A percentile compares a stretch with the other conserved stretches of the same genome.
Conservation (phyloP, 2,797 vertebrate genomes). For the Pseudochirops cupreus region DNA sequence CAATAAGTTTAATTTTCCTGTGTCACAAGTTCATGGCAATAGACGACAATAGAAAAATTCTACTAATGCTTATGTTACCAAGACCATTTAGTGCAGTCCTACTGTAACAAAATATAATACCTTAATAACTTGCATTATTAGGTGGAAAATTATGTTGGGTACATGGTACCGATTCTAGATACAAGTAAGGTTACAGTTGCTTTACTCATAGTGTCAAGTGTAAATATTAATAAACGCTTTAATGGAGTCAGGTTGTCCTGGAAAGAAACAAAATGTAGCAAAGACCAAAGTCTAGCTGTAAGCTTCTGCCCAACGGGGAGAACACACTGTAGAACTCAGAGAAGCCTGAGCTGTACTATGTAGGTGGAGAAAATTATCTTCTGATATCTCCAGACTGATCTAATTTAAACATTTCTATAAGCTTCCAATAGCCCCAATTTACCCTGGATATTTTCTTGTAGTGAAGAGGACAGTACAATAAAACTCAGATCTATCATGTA, state of each 20-base stretch:
- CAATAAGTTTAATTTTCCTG: conserved; percentile 20
- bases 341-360: background rate
- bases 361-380: background rate
- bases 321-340: background rate
- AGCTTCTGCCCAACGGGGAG: background rate
- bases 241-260: conserved; percentile 12
- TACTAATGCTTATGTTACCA: conserved; percentile 56
- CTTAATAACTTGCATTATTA: conserved; percentile 69
- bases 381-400: background rate
- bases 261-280: conserved; percentile 7
- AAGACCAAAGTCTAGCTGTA: conserved; percentile 16
- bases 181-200: background rate
- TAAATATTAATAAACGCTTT: conserved; percentile 27
- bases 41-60: conserved; percentile 55
- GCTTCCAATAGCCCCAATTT: background rate
- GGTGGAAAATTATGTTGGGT: conserved; percentile 40
- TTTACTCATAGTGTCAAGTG: background rate
- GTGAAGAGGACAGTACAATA: background rate
- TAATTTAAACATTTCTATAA: background rate
- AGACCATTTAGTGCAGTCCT: conserved; percentile 24
- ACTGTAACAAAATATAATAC: conserved; percentile 66
- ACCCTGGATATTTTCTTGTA: background rate
- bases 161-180: conserved; percentile 32
- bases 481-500: background rate
- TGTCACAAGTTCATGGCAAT: conserved; percentile 38